These are phyloP conservation scores for Xenopus petersii DNA, from an alignment of 2,797 vertebrate species.

Conservation along the genomic window DNA sequence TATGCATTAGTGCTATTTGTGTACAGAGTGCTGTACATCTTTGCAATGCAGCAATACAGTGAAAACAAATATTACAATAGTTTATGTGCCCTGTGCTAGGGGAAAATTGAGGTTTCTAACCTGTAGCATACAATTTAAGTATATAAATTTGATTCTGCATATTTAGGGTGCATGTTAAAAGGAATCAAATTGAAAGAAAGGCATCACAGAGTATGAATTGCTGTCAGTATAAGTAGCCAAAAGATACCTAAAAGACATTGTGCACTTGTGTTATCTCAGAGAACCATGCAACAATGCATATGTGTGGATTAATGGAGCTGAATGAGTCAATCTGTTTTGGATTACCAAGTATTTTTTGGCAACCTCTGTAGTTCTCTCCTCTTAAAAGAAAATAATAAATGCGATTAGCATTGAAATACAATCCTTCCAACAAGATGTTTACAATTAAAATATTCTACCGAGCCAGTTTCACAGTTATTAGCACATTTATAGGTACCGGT, in stretches of 20 bases:
- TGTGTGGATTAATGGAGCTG: slow-evolving; percentile 56
- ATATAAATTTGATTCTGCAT: too few relatives aligned
- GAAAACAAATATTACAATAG: too few relatives aligned
- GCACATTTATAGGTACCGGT: slow-evolving; percentile 49
- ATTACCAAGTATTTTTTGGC: slow-evolving; percentile 63
- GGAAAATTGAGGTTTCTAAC: too few relatives aligned
- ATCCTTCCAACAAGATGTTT: slow-evolving; percentile 61
- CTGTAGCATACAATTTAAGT: too few relatives aligned
- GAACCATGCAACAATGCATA: slow-evolving; percentile 36
- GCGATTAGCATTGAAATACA: slow-evolving; percentile 66
- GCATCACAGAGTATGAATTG: too few relatives aligned
- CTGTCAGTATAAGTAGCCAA: too few relatives aligned
- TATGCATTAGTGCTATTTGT: too few relatives aligned
- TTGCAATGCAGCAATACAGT: too few relatives aligned
- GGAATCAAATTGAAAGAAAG: too few relatives aligned
- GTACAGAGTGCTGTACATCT: too few relatives aligned
- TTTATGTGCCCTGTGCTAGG: too few relatives aligned
- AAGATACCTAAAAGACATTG: slow-evolving; percentile 27
- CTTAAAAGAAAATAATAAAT: slow-evolving; percentile 59
- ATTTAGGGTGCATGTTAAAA: too few relatives aligned
- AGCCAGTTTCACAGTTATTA: slow-evolving; percentile 61
- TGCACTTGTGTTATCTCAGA: slow-evolving; percentile 52
- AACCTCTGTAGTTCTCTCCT: slow-evolving; percentile 50
- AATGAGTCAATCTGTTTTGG: slow-evolving; percentile 57
- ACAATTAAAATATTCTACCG: slow-evolving; percentile 59